These are phyloP conservation scores for Melipona beecheii DNA, from an alignment of 2,888 invertebrate species.

Conservation along the genomic window DNA sequence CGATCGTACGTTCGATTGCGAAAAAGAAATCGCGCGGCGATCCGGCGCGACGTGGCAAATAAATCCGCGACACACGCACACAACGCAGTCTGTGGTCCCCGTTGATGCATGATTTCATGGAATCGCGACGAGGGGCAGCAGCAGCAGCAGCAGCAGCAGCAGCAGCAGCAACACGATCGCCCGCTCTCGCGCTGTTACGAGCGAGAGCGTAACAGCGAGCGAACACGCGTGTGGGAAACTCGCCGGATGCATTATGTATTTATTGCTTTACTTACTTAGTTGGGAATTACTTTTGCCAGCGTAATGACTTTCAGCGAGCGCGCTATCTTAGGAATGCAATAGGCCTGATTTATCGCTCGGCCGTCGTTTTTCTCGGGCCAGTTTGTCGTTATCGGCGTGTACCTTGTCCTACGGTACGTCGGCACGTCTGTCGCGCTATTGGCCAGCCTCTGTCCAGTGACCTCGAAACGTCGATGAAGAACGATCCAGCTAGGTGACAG, in stretches of 20 bases:
- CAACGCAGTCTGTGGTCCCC: conserved; percentile 52
- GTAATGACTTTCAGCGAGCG: conserved; percentile 78
- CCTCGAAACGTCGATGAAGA: conserved; percentile 58
- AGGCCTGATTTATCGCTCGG: conserved; percentile 74
- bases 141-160: not conserved
- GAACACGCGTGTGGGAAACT: conserved; percentile 78
- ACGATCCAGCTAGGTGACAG: conserved; percentile 14
- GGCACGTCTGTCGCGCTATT: conserved; percentile 17
- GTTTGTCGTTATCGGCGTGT: conserved; percentile 69
- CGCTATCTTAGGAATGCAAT: conserved; percentile 76
- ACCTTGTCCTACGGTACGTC: conserved; percentile 45
- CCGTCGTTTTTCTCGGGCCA: conserved; percentile 68
- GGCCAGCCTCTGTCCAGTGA: conserved; percentile 35
- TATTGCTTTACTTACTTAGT: conserved; percentile 82
- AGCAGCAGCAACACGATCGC: conserved; percentile 28
- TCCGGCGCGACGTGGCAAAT: conserved; percentile 67
- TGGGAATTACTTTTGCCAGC: conserved; percentile 80
- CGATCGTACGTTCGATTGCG: conserved; percentile 9
- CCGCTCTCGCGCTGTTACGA: conserved; percentile 11
- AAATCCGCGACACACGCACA: conserved; percentile 71
- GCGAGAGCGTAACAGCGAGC: not conserved
- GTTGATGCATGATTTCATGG: conserved; percentile 80
- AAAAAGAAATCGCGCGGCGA: conserved; percentile 55
- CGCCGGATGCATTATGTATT: conserved; percentile 82
- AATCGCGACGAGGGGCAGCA: conserved; percentile 63